Evolutionary conservation across 2,888 invertebrate genomes (phyloP), one percentile per base, ranked within the genome.

Genomic region (Norana najaformis): DNA sequence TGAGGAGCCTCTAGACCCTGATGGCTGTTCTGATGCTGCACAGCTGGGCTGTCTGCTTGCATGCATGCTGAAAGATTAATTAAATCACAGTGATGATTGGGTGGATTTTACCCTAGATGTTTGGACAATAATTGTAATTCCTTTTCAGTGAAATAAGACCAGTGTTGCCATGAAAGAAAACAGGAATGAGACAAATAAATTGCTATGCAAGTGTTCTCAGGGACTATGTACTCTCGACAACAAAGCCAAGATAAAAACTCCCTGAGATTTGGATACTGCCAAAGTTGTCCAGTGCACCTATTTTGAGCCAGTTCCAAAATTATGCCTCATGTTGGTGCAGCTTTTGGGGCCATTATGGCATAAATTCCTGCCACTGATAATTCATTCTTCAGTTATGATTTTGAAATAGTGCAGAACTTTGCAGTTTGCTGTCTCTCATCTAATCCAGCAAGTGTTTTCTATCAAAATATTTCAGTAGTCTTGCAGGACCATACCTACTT

Each of bases 181-280:
- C 69, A 69, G 69, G n/a, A 69, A n/a, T n/a, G 69, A 69, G 6
- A 69, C 69, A 69, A 69, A 69, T n/a, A 69, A n/a, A 69, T 69
- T 69, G 69, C 69, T 69, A 69, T 69, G 69, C 69, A 69, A 69
- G 69, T 69, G 69, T 69, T 69, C 69, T 69, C 69, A 69, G 69
- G 69, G 69, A 69, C 69, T 69, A n/a, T 69, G 69, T n/a, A 69
- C n/a, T 69, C n/a, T 69, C 69, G n/a, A 69, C 3, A n/a, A n/a
- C 69, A 69, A 5, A n/a, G 69, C 69, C 69, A n/a, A 69, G 30
- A 69, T 30, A 69, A n/a, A n/a, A 69, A 69, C 69, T 69, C 69
- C 69, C 69, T n/a, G 69, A 69, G n/a, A n/a, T n/a, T n/a, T n/a
- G n/a, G n/a, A 69, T 69, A 69, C 30, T n/a, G 30, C 69, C 8